Conservation (phyloP, 2,888 invertebrate genomes). For the Dichetophora obliterata region DNA sequence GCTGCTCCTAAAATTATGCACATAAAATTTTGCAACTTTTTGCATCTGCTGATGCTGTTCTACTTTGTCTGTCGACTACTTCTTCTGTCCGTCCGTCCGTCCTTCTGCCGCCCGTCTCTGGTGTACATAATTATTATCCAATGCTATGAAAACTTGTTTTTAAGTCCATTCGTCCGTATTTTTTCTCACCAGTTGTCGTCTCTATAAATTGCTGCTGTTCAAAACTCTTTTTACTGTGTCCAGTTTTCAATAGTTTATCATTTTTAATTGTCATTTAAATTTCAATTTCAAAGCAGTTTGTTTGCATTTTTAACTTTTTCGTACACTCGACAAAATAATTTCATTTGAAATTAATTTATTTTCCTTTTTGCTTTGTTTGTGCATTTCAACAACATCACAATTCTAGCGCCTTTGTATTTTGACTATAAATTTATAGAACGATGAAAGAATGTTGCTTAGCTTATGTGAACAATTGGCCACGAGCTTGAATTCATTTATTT, state of each 20-base stretch:
- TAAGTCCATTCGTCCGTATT: background rate
- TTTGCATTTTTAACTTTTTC: background rate
- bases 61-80: background rate
- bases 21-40: conserved; percentile 29
- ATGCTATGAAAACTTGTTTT: background rate
- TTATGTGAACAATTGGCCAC: background rate
- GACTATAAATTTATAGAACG: background rate
- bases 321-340: background rate
- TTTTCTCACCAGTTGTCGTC: background rate
- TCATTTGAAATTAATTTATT: background rate
- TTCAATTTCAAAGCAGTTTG: conserved; percentile 6
- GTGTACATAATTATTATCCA: conserved; percentile 22
- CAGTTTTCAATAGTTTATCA: conserved; percentile 23
- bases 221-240: conserved; percentile 15
- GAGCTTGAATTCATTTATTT: background rate
- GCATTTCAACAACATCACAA: background rate
- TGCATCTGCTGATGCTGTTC: background rate
- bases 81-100: background rate
- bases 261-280: conserved; percentile 34
- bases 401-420: background rate
- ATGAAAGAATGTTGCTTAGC: background rate
- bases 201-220: conserved; percentile 25
- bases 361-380: background rate
- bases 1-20: conserved; percentile 39
- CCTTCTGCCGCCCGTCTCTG: background rate